phyloP scores from a whole-genome alignment of 2,113 vertebrate species.

The Ceratotherium simum region DNA sequence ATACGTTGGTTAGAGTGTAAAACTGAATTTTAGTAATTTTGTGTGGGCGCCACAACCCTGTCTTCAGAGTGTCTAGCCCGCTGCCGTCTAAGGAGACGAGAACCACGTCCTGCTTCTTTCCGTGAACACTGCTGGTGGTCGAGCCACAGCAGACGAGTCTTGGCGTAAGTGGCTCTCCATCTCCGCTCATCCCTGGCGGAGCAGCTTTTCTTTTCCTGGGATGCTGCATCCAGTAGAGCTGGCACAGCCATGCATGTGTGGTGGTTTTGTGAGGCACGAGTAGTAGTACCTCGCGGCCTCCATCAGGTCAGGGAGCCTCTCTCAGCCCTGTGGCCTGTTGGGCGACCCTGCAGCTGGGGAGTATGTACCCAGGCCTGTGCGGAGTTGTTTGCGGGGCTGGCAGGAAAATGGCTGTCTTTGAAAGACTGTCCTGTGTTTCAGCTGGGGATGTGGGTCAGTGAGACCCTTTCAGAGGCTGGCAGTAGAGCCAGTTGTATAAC shows the following conservation, averaged over 20 bases:
- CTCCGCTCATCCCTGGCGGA: background rate
- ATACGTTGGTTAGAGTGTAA: background rate
- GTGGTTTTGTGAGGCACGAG: background rate
- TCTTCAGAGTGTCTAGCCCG: background rate
- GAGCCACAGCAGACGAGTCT: background rate
- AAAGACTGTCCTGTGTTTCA: background rate
- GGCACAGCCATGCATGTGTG: background rate
- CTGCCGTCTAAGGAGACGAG: fast-evolving
- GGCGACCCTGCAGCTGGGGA: fast-evolving
- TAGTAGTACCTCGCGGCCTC: background rate
- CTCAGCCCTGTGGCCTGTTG: background rate
- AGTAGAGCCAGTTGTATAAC: background rate
- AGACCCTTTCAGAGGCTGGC: background rate
- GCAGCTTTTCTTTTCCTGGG: background rate
- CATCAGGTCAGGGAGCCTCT: background rate
- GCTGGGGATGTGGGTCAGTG: background rate
- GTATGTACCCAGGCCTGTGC: too few relatives aligned
- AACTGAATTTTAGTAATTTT: background rate
- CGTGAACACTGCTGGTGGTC: background rate
- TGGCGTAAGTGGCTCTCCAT: background rate
- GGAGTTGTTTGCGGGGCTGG: too few relatives aligned
- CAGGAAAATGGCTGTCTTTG: background rate
- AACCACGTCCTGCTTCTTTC: background rate
- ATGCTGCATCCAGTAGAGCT: background rate
- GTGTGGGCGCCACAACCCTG: background rate